phyloP scores from a whole-genome alignment of 2,797 vertebrate species.

The Notamacropus eugenii region DNA sequence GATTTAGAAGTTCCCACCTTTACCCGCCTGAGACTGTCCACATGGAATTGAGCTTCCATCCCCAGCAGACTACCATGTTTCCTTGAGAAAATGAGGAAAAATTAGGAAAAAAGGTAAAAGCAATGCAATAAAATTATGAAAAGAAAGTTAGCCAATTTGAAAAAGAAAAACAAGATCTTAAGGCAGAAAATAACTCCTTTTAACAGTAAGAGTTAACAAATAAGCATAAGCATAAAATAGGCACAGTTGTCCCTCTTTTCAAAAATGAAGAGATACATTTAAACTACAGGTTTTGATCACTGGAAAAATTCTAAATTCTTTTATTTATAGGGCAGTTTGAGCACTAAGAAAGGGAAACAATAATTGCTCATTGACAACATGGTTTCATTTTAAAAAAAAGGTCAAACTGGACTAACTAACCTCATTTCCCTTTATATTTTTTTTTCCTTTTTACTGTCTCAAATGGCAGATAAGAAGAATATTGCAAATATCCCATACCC shows the following conservation, averaged over 20 bases:
- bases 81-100: not conserved
- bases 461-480: not conserved
- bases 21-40: too few species aligned
- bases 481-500: not conserved
- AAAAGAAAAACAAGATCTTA: not conserved
- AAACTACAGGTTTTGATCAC: not conserved
- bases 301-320: not conserved
- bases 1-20: too few species aligned
- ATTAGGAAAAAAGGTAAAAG: not conserved
- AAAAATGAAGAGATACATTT: not conserved
- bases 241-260: not conserved
- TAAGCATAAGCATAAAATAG: not conserved
- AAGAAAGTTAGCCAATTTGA: too few species aligned
- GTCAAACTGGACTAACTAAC: not conserved
- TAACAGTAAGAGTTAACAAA: not conserved
- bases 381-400: not conserved
- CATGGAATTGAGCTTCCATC: too few species aligned
- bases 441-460: not conserved
- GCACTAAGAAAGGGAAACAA: not conserved
- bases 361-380: not conserved
- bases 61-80: not conserved
- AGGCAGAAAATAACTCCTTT: not conserved
- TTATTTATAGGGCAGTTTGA: not conserved
- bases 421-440: not conserved
- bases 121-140: not conserved